Conservation (phyloP, 2,797 vertebrate species). For the Urophycis tenuis region DNA sequence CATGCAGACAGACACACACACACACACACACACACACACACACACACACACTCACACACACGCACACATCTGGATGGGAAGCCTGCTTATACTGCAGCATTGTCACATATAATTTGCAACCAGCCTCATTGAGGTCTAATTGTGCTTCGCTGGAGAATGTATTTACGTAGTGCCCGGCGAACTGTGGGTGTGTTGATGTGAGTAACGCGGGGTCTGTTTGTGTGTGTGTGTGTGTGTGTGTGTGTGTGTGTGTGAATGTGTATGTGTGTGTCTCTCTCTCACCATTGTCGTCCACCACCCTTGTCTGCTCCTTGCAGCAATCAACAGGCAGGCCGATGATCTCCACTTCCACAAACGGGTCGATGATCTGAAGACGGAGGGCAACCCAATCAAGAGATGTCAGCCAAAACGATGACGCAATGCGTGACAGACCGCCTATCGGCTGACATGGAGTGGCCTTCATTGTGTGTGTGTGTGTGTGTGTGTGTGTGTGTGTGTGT, state of each 20-base stretch:
- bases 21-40: too few relatives aligned
- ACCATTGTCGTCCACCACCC: conserved; percentile 98
- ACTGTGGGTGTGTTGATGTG: neutral
- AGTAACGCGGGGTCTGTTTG: neutral
- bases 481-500: neutral
- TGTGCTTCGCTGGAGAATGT: neutral
- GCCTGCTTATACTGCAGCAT: neutral
- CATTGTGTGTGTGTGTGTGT: neutral
- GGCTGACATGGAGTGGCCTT: conserved; percentile 15
- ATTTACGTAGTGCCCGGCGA: neutral
- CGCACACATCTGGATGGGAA: neutral
- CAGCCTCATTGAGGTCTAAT: too few relatives aligned
- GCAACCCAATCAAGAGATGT: conserved; percentile 7
- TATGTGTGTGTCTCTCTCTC: conserved; percentile 50
- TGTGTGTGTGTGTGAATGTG: neutral
- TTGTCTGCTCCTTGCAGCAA: conserved; percentile 95
- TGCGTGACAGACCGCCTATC: neutral
- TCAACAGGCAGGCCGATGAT: conserved; percentile 95
- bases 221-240: neutral
- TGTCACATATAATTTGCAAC: too few relatives aligned
- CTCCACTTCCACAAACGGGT: conserved; percentile 98
- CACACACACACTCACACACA: neutral
- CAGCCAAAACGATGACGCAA: neutral
- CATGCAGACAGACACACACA: neutral
- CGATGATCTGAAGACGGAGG: conserved; percentile 81